A percentile compares a stretch with the other conserved stretches of the same genome.
These are phyloP conservation scores for Halichoeres trimaculatus DNA, from an alignment of 2,113 vertebrate genomes.

Conservation along the genomic window DNA sequence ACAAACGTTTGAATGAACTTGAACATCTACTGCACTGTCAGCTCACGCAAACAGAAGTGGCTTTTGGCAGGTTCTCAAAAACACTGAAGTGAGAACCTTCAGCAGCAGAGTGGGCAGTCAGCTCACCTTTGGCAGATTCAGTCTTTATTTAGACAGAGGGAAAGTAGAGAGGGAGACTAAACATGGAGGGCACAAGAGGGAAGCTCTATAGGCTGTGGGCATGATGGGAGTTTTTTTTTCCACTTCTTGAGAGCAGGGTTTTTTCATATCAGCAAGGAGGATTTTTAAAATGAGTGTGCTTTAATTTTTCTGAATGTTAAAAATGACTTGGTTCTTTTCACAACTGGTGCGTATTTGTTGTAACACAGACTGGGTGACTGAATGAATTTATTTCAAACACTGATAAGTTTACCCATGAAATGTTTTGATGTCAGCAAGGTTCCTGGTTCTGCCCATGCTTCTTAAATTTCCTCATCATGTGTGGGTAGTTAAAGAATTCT, in stretches of 20 bases:
- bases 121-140: conserved; percentile 70
- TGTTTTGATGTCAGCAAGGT: too few relatives aligned
- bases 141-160: conserved; percentile 76
- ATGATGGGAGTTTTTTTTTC: conserved; percentile 27
- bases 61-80: conserved; percentile 77
- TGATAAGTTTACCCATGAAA: too few relatives aligned
- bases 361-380: background rate
- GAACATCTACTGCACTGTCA: conserved; percentile 61
- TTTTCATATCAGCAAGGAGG: conserved; percentile 14
- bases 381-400: background rate
- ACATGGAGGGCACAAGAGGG: conserved; percentile 56
- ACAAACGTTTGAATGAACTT: conserved; percentile 69
- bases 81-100: conserved; percentile 73
- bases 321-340: background rate
- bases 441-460: too few relatives aligned
- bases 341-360: background rate
- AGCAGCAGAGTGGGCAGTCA: conserved; percentile 75
- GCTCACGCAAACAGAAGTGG: conserved; percentile 63
- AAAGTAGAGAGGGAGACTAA: conserved; percentile 69
- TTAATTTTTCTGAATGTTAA: background rate
- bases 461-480: too few relatives aligned
- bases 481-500: too few relatives aligned
- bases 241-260: background rate
- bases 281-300: background rate
- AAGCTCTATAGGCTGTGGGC: conserved; percentile 45